Evolutionary conservation across 2,888 invertebrate genomes (phyloP).

Genomic region (Autographa gamma): DNA sequence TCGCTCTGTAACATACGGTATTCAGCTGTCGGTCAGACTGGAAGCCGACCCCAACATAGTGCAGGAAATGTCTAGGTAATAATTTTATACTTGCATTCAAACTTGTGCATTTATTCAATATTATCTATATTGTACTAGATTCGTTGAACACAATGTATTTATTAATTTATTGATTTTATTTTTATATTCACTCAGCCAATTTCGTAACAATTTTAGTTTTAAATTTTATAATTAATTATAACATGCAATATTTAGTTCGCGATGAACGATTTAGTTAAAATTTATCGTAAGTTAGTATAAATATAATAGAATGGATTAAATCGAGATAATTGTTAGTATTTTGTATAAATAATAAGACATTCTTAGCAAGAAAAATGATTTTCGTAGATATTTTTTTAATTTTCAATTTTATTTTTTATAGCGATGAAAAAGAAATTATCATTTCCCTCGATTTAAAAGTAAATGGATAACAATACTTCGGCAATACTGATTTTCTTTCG

Average conservation of each 20-base stretch:
- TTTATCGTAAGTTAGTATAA: slow-evolving; percentile 47
- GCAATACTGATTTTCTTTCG: slow-evolving; percentile 29
- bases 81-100: background rate
- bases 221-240: slow-evolving; percentile 16
- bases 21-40: no score
- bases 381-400: background rate
- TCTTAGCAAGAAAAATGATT: background rate
- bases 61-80: no score
- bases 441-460: slow-evolving; percentile 28
- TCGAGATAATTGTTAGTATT: slow-evolving; percentile 31
- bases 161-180: slow-evolving; percentile 23
- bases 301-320: slow-evolving; percentile 24
- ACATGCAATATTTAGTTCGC: slow-evolving; percentile 54
- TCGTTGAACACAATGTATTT: slow-evolving; percentile 7
- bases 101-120: background rate
- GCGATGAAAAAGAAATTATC: slow-evolving; percentile 9
- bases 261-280: slow-evolving; percentile 52
- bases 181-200: slow-evolving; percentile 33
- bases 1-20: no score
- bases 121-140: slow-evolving; percentile 2
- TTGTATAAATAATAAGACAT: slow-evolving; percentile 11
- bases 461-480: slow-evolving; percentile 25
- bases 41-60: no score
- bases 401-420: background rate
- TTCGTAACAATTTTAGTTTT: slow-evolving; percentile 30